Conservation (phyloP, 2,888 invertebrate species). For the Drosophila infuscata region DNA sequence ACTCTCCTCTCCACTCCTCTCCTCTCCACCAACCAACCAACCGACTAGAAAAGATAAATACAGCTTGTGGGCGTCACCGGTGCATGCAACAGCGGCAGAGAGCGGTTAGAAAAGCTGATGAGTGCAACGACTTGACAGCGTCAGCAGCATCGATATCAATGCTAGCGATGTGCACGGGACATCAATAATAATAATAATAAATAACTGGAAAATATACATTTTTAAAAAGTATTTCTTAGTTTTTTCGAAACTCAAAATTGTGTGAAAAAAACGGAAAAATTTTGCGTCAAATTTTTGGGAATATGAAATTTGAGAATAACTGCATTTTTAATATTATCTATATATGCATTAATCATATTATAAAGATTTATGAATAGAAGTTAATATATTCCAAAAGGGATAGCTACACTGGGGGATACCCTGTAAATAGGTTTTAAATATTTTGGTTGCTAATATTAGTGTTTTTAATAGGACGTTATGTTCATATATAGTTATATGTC, state of each 20-base stretch:
- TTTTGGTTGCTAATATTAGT: background rate
- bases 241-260: background rate
- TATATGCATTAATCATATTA: background rate
- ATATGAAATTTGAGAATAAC: too few species aligned
- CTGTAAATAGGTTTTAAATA: background rate
- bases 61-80: conserved; percentile 57
- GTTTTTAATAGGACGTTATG: background rate
- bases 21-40: background rate
- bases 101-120: conserved; percentile 65
- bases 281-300: too few species aligned
- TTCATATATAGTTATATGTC: background rate
- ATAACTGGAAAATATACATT: background rate
- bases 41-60: conserved; percentile 71
- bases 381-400: rapidly evolving
- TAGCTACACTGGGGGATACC: background rate
- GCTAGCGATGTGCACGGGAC: conserved; percentile 30
- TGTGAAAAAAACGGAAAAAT: too few species aligned
- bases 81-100: background rate
- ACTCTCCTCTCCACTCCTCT: background rate
- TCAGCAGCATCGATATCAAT: conserved; percentile 29
- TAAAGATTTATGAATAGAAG: background rate
- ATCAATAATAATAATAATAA: background rate
- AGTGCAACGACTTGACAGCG: conserved; percentile 83
- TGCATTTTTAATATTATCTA: too few species aligned
- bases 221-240: background rate